These are phyloP conservation scores for Planiliza haematocheilus DNA, from an alignment of 2,113 vertebrate genomes.

Conservation along the genomic window DNA sequence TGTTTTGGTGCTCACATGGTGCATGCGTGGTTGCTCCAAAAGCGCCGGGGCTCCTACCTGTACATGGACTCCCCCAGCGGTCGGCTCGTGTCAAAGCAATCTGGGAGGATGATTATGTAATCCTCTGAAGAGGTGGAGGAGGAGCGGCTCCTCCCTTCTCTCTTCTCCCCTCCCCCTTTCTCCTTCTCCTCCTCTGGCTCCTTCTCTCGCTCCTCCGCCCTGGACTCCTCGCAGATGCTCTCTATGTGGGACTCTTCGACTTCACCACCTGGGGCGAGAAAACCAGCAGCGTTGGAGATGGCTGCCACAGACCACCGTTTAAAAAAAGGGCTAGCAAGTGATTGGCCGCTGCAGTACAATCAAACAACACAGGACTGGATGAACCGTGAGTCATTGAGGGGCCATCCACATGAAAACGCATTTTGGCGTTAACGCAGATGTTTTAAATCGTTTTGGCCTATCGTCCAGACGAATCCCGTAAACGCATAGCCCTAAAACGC, in stretches of 20 bases:
- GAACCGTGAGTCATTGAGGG: too few relatives aligned
- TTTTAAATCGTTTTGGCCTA: too few relatives aligned
- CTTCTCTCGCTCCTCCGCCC: slow-evolving; percentile 36
- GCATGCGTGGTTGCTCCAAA: background rate
- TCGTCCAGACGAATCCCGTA: too few relatives aligned
- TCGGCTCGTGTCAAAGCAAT: slow-evolving; percentile 96
- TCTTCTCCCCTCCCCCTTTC: slow-evolving; percentile 74
- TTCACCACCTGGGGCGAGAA: slow-evolving; percentile 56
- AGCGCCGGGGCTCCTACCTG: slow-evolving; percentile 61
- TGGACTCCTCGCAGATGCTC: slow-evolving; percentile 50
- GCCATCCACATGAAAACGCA: too few relatives aligned
- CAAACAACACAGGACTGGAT: too few relatives aligned
- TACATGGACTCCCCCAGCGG: slow-evolving; percentile 95
- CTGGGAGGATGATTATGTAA: slow-evolving; percentile 94
- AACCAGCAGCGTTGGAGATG: background rate
- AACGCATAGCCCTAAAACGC: too few relatives aligned
- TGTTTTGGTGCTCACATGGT: background rate
- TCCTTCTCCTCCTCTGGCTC: slow-evolving; percentile 56
- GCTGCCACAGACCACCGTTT: too few relatives aligned
- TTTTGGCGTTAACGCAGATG: too few relatives aligned
- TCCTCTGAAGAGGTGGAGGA: slow-evolving; percentile 94
- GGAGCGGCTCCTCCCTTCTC: slow-evolving; percentile 85
- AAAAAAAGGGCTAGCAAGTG: too few relatives aligned
- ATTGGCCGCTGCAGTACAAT: too few relatives aligned
- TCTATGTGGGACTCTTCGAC: slow-evolving; percentile 57